Percentiles rank a stretch among this genome's conserved stretches.
Conservation (phyloP, 2,797 vertebrate genomes). For the Crax fasciolata region DNA sequence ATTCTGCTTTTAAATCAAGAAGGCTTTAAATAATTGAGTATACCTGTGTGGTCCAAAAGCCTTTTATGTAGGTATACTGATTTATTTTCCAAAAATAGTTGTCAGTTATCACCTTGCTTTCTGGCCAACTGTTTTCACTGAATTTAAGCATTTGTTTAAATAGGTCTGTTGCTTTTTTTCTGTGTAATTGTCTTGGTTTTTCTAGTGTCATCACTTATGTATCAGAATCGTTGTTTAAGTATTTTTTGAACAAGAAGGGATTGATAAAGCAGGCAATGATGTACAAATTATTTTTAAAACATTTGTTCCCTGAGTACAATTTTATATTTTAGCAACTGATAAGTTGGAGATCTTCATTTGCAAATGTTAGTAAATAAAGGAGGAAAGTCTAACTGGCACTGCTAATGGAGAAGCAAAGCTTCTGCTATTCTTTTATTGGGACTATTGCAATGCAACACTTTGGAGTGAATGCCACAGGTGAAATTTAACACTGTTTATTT, state of each 20-base stretch:
- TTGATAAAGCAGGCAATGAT: neutral
- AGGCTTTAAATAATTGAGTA: neutral
- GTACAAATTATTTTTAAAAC: neutral
- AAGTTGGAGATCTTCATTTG: neutral
- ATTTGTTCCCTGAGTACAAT: neutral
- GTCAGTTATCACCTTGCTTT: neutral
- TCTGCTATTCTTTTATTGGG: neutral
- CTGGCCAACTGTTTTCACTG: neutral
- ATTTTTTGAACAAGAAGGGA: neutral
- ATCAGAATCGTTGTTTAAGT: neutral
- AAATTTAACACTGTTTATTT: constrained; percentile 3
- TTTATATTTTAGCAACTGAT: neutral
- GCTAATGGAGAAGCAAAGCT: neutral
- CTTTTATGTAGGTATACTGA: neutral
- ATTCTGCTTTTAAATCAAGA: constrained; percentile 16
- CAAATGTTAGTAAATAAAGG: neutral
- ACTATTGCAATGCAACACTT: neutral
- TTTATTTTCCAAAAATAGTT: neutral
- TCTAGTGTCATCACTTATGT: neutral
- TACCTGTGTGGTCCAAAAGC: neutral
- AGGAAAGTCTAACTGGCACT: neutral
- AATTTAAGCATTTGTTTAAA: neutral
- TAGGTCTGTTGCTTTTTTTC: neutral
- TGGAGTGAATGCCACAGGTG: neutral
- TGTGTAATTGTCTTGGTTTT: neutral